A percentile compares a stretch with the other conserved stretches of the same genome.
Evolutionary conservation across 2,113 vertebrate genomes (phyloP).

Genomic region (Atrichornis clamosus): DNA sequence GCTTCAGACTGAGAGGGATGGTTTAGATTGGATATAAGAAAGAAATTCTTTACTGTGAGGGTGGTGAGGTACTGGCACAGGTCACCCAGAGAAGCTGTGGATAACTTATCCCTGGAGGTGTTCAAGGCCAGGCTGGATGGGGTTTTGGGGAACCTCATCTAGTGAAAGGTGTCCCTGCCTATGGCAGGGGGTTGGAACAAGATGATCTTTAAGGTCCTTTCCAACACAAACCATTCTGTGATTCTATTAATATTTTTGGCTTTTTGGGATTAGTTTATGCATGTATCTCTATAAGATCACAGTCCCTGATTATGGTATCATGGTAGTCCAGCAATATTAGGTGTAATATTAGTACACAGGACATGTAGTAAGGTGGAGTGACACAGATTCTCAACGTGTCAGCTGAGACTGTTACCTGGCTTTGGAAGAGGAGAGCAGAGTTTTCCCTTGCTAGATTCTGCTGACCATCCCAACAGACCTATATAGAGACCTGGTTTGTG

Average conservation of each 20-base stretch:
- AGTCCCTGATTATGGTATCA: background rate
- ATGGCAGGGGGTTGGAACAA: background rate
- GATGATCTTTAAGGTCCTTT: background rate
- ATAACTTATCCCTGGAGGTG: background rate
- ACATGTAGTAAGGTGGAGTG: background rate
- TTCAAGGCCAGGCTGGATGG: background rate
- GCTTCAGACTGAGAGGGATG: no score
- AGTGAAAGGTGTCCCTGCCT: background rate
- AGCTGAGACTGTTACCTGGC: background rate
- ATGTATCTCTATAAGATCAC: background rate
- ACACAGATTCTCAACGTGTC: fast-evolving
- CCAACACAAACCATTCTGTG: background rate
- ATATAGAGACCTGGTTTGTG: background rate
- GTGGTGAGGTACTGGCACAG: background rate
- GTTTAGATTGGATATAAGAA: no score
- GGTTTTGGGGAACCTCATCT: background rate
- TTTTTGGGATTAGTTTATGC: background rate
- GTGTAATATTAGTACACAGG: background rate
- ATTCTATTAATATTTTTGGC: background rate
- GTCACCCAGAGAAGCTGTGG: background rate
- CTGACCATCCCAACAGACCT: background rate
- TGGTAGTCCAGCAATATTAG: background rate
- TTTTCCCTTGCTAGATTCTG: background rate
- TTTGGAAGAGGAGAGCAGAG: background rate
- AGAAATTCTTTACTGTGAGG: background rate